A percentile compares a stretch with the other conserved stretches of the same genome.
Evolutionary conservation across 1,140 invertebrate species (phyloP).

Genomic region (Drosophila rhopaloa): DNA sequence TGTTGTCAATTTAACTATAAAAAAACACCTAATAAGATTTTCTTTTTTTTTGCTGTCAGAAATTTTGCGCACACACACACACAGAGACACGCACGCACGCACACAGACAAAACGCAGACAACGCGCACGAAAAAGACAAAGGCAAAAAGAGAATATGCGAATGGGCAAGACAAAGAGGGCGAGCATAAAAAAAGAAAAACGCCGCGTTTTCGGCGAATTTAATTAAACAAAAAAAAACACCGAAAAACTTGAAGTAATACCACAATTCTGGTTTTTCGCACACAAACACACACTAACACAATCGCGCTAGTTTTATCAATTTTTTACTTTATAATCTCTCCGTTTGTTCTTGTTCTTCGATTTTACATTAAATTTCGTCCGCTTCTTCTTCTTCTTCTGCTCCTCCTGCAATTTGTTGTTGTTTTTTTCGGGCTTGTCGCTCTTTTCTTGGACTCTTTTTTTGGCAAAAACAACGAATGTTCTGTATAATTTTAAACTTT

Average conservation of each 20-base stretch:
- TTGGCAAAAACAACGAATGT: constrained; percentile 14
- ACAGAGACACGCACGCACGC: constrained; percentile 15
- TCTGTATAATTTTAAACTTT: constrained; percentile 19
- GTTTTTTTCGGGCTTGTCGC: constrained; percentile 7
- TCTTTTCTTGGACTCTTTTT: background rate
- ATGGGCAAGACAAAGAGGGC: constrained; percentile 42
- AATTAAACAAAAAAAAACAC: constrained; percentile 3
- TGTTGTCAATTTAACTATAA: constrained; percentile 28
- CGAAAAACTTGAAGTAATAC: constrained; percentile 1
- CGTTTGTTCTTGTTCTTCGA: background rate
- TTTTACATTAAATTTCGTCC: constrained; percentile 25
- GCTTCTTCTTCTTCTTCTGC: constrained; percentile 16
- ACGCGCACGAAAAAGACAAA: constrained; percentile 51
- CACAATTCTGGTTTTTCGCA: constrained; percentile 17
- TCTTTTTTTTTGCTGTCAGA: constrained; percentile 18
- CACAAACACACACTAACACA: constrained; percentile 15
- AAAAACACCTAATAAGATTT: constrained; percentile 41
- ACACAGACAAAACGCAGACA: constrained; percentile 29
- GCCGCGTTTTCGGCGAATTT: constrained; percentile 17
- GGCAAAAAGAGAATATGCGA: constrained; percentile 33
- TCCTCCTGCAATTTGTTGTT: constrained; percentile 27
- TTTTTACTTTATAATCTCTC: background rate
- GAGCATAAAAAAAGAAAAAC: constrained; percentile 34
- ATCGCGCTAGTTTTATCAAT: background rate
- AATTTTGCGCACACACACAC: constrained; percentile 19